Evolutionary conservation across 1,140 invertebrate genomes (phyloP).

Genomic region (Hypsibius dujardini): DNA sequence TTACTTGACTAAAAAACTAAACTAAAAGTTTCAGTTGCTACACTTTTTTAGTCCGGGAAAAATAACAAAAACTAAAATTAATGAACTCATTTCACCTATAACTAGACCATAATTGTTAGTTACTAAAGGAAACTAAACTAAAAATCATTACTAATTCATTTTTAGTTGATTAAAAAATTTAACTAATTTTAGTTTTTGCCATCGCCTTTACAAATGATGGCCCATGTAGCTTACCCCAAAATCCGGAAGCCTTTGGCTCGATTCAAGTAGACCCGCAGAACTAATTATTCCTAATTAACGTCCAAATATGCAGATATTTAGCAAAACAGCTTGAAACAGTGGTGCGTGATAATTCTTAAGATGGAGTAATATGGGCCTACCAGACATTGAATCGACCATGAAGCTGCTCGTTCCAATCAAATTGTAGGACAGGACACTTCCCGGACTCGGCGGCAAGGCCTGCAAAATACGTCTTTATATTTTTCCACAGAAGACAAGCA

Average conservation of each 20-base stretch:
- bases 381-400: neutral
- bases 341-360: neutral
- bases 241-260: constrained; percentile 1
- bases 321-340: neutral
- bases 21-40: no score
- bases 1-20: no score
- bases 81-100: no score
- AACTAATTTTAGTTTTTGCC: no score
- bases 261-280: neutral
- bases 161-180: no score
- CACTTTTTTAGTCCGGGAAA: no score
- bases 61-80: no score
- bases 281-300: neutral
- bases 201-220: neutral
- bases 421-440: neutral
- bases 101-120: no score
- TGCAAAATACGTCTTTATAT: neutral
- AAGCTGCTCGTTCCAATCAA: neutral
- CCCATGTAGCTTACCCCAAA: neutral
- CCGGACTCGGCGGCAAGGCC: constrained; percentile 1
- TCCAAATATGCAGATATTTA: neutral
- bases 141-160: no score
- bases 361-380: neutral
- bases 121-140: no score
- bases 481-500: neutral